Conservation (phyloP, 1,140 invertebrate genomes). For the Dendrolimus punctatus region DNA sequence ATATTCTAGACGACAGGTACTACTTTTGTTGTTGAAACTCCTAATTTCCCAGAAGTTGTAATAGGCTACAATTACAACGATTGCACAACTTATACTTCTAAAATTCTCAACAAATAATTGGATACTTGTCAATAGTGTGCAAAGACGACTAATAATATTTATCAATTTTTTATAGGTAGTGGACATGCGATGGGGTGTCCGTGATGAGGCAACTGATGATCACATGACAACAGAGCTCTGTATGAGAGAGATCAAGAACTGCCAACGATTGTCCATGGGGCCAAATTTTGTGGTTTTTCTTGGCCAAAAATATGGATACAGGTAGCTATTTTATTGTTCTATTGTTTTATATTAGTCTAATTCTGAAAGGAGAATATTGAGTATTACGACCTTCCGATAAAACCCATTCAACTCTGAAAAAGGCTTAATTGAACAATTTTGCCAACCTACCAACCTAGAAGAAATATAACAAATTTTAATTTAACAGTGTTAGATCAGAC, state of each 20-base stretch:
- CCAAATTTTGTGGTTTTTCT: slow-evolving; percentile 99
- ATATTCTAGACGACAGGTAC: too few species aligned
- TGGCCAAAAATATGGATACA: slow-evolving; percentile 98
- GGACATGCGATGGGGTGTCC: slow-evolving; percentile 98
- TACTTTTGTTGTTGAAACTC: too few species aligned
- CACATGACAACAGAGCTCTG: slow-evolving; percentile 99
- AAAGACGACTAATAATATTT: not conserved
- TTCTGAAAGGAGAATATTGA: too few species aligned
- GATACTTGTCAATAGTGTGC: not conserved
- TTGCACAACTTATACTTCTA: too few species aligned
- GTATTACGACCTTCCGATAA: not conserved
- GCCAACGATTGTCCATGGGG: slow-evolving; percentile 96
- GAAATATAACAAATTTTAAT: too few species aligned
- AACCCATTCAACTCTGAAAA: not conserved
- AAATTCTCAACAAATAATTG: not conserved
- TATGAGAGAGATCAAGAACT: slow-evolving; percentile 98
- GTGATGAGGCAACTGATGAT: slow-evolving; percentile 98
- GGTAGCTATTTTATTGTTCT: slow-evolving; percentile 25
- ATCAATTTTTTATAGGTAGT: slow-evolving; percentile 82
- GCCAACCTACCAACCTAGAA: too few species aligned
- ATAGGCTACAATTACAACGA: too few species aligned
- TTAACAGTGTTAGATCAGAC: too few species aligned
- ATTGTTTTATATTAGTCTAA: too few species aligned
- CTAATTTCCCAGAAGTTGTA: too few species aligned
- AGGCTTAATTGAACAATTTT: too few species aligned